Base-by-base conservation (phyloP, 2,888 invertebrate species). In the Dioctria rufipes region DNA sequence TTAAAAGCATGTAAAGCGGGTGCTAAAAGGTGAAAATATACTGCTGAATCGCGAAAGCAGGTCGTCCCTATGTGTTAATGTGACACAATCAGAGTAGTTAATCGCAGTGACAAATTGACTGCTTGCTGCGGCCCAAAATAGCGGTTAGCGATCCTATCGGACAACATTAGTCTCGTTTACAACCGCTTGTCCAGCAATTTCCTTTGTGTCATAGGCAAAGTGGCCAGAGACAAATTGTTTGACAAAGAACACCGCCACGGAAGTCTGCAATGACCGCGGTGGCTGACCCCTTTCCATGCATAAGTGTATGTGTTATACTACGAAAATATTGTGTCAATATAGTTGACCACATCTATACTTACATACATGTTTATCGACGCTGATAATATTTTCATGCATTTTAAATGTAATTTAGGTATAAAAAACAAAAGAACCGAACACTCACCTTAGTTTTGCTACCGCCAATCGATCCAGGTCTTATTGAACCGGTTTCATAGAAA, bases 401-500 rank as follows among this genome's bases (percentile, higher is more conserved):
- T 63, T 63, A 43, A 61, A 77, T 61, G 77, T 63, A 77, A 77
- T 77, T 77, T 9, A 67, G 43, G 42, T 37, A 67, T 67, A 77
- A 63, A 25, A 37, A 58, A 77, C 77, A 75, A 73, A 58, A 75
- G 49, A 75, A 42, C 63, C 25, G 25, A 63, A 40, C 61, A 77
- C 87, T 90, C 89, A 97, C 97, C 94, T 97, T 98, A 54, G 97
- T 96, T 90, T 97, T 98, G 87, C 96, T 96, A 79, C 98, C 97
- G 39, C 98, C 97, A 84, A 97, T 97, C 66, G 97, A 96, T 2
- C 98, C 98, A 0, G 98, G 98, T 84, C 97, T 92, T 83, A 98
- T 98, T 82, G 97, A 97, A 3, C 98, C 98, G 0, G 98, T 98
- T 91, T 98, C 98, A 90, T 98, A 98, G 90, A 97, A 98, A 84